A percentile compares a stretch with the other conserved stretches of the same genome.
These are phyloP conservation scores for Leucopternis melanops DNA, from an alignment of 2,113 vertebrate species.

Conservation along the genomic window DNA sequence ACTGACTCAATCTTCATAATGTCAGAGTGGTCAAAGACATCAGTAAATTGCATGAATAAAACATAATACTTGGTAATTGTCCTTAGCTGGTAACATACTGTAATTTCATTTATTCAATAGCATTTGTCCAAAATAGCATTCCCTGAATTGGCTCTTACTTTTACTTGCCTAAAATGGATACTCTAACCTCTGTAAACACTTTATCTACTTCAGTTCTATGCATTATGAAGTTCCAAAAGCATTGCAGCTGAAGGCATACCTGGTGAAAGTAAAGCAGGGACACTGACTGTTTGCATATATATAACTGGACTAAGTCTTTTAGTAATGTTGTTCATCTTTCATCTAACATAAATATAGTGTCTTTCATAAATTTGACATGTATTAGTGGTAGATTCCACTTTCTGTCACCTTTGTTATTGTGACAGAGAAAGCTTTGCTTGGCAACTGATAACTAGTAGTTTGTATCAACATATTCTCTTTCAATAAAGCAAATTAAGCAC, in stretches of 20 bases:
- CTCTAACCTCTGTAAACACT: neutral
- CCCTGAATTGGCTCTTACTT: neutral
- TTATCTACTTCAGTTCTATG: neutral
- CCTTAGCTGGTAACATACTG: constrained; percentile 7
- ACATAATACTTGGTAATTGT: constrained; percentile 51
- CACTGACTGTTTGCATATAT: neutral
- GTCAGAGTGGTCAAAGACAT: constrained; percentile 61
- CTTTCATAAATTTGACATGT: neutral
- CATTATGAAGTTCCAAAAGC: neutral
- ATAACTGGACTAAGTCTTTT: neutral
- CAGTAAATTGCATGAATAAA: constrained; percentile 66
- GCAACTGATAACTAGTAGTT: neutral
- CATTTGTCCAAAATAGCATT: neutral
- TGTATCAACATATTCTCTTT: neutral
- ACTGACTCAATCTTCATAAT: constrained; percentile 58
- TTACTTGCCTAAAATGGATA: neutral
- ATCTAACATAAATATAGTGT: neutral
- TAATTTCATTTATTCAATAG: constrained; percentile 24
- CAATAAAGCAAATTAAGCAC: neutral
- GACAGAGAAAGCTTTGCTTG: neutral
- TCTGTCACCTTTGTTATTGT: neutral
- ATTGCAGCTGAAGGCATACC: neutral
- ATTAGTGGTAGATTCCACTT: too few relatives aligned
- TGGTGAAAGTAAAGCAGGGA: neutral
- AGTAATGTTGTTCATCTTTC: neutral